Evolutionary conservation across 2,888 invertebrate genomes (phyloP).

Genomic region (Trichogramma dendrolimi): DNA sequence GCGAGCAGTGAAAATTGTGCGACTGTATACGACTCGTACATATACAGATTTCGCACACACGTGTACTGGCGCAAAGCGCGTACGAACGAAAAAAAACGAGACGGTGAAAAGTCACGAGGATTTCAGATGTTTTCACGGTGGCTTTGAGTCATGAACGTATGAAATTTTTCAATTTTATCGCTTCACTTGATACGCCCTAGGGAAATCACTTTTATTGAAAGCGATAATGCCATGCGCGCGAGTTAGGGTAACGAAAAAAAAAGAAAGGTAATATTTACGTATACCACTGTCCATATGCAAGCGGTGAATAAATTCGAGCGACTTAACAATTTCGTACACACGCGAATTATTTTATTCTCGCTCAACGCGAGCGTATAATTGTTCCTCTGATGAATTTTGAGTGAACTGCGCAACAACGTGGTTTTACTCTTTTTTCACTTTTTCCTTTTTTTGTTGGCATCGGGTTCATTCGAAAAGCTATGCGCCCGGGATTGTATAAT

Average conservation of each 20-base stretch:
- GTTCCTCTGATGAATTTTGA: not conserved
- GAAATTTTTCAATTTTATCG: conserved; percentile 17
- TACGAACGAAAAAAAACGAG: not conserved
- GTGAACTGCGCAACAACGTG: no score
- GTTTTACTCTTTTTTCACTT: no score
- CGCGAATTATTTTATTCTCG: not conserved
- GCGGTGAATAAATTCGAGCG: not conserved
- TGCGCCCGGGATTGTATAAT: no score
- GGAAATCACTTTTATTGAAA: conserved; percentile 17
- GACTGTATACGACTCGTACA: no score
- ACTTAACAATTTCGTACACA: not conserved
- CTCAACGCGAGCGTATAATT: not conserved
- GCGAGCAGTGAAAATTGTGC: no score
- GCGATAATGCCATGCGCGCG: not conserved
- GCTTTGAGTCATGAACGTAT: conserved; percentile 8
- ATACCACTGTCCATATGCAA: no score
- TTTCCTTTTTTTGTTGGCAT: no score
- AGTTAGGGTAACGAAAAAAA: no score
- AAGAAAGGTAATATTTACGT: no score
- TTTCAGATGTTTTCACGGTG: conserved; percentile 15
- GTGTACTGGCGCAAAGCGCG: not conserved
- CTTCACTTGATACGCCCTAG: not conserved
- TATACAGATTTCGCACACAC: no score
- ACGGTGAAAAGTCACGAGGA: conserved; percentile 16
- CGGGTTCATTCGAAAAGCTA: no score